Conservation (phyloP, 2,797 vertebrate genomes). For the Gallirallus australis region DNA sequence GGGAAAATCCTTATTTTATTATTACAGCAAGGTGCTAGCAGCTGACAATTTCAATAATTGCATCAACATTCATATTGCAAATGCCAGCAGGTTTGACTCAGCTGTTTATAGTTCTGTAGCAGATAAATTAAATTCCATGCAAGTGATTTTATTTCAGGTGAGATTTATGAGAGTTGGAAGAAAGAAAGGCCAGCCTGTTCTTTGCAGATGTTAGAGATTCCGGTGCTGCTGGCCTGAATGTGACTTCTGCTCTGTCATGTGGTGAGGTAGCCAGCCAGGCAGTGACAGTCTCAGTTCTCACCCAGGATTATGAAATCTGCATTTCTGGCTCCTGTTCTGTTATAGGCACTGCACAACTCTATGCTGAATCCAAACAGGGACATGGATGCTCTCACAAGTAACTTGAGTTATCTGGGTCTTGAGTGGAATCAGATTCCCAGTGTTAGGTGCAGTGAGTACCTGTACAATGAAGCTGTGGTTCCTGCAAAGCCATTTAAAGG, state of each 20-base stretch:
- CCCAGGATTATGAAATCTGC: not conserved
- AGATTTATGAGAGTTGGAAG: not conserved
- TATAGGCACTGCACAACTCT: not conserved
- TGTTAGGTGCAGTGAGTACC: not conserved
- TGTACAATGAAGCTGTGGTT: not conserved
- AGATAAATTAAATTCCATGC: not conserved
- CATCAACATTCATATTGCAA: not conserved
- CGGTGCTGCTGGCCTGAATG: not conserved
- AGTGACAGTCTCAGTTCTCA: not conserved
- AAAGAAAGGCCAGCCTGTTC: not conserved
- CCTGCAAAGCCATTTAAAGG: not conserved
- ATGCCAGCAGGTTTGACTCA: slow-evolving; percentile 49
- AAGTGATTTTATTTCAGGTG: not conserved
- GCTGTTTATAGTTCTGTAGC: not conserved
- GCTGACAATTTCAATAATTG: slow-evolving; percentile 49
- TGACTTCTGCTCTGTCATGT: rapidly evolving
- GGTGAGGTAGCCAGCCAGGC: not conserved
- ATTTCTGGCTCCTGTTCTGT: not conserved
- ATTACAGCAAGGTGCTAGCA: slow-evolving; percentile 3
- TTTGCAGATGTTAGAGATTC: not conserved
- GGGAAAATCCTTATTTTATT: slow-evolving; percentile 9
- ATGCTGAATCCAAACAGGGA: not conserved
- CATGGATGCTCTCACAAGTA: not conserved
- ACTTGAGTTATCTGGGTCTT: not conserved
- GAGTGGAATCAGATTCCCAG: not conserved